phyloP scores from a whole-genome alignment of 2,888 invertebrate species.

The Lasioglossum figueresi region DNA sequence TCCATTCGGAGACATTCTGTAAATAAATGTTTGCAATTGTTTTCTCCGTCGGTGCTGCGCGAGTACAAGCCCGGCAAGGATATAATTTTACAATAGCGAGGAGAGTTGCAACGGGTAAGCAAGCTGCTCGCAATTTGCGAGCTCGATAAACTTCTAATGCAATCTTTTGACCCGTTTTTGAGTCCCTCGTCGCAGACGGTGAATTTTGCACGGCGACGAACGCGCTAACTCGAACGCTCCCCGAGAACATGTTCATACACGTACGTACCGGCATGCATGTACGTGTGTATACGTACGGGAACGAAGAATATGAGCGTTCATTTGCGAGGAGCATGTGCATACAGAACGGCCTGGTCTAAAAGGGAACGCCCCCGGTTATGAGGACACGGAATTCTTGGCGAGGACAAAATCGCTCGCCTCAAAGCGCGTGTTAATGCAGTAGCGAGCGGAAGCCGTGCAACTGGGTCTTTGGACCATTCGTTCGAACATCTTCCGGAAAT shows the following conservation, averaged over 20 bases:
- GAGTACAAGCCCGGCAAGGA: background rate
- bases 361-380: slow-evolving; percentile 28
- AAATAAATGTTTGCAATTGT: background rate
- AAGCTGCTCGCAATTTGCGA: slow-evolving; percentile 4
- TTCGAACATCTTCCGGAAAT: background rate
- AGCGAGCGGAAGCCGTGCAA: slow-evolving; percentile 8
- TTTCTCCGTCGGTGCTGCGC: background rate
- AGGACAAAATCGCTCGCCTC: background rate
- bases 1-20: background rate
- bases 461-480: slow-evolving; percentile 4
- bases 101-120: background rate
- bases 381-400: slow-evolving; percentile 28
- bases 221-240: slow-evolving; percentile 43
- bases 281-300: background rate
- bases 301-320: slow-evolving; percentile 26
- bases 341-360: slow-evolving; percentile 8
- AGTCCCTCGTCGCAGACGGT: slow-evolving; percentile 30
- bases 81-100: background rate
- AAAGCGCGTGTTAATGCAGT: slow-evolving; percentile 12
- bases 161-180: slow-evolving; percentile 44
- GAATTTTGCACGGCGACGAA: slow-evolving; percentile 49
- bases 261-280: background rate
- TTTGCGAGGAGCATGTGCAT: slow-evolving; percentile 36
- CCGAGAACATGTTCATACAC: slow-evolving; percentile 1
- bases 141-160: slow-evolving; percentile 36